These are phyloP conservation scores for Agriopis marginaria DNA, from an alignment of 2,888 invertebrate species.

Conservation along the genomic window DNA sequence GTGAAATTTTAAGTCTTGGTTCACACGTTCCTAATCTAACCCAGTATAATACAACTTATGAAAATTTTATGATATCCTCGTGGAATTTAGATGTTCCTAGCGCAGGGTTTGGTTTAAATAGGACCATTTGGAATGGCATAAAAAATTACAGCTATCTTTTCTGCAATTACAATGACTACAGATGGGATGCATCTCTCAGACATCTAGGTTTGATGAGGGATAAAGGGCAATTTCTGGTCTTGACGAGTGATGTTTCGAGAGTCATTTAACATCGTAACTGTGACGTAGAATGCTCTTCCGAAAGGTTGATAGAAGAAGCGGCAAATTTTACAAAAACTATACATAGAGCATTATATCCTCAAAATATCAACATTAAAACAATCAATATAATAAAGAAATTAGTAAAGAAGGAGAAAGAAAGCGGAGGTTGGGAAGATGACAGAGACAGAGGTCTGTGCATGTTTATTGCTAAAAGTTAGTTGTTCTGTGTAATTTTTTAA, in stretches of 20 bases:
- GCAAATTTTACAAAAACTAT: slow-evolving; percentile 44
- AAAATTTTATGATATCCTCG: slow-evolving; percentile 45
- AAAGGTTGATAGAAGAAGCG: slow-evolving; percentile 41
- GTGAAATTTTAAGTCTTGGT: slow-evolving; percentile 59
- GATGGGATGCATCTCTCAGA: slow-evolving; percentile 61
- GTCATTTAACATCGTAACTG: slow-evolving; percentile 54
- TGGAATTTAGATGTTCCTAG: slow-evolving; percentile 49
- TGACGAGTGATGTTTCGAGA: slow-evolving; percentile 54
- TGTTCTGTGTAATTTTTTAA: not conserved
- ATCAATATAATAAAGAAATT: not conserved
- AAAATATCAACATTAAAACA: slow-evolving; percentile 29
- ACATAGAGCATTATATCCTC: slow-evolving; percentile 47
- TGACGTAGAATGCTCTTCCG: slow-evolving; percentile 40
- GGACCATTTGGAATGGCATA: slow-evolving; percentile 56
- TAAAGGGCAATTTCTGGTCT: slow-evolving; percentile 46
- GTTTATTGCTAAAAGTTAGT: slow-evolving; percentile 26
- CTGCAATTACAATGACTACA: slow-evolving; percentile 58
- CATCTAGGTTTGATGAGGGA: slow-evolving; percentile 47
- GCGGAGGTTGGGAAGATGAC: slow-evolving; percentile 53
- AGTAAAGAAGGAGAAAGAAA: slow-evolving; percentile 20
- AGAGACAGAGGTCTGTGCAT: slow-evolving; percentile 59
- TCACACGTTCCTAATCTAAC: slow-evolving; percentile 43
- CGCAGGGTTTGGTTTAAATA: slow-evolving; percentile 59
- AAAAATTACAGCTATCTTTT: slow-evolving; percentile 52
- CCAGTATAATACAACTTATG: slow-evolving; percentile 40